A percentile compares a stretch with the other conserved stretches of the same genome.
Evolutionary conservation across 2,888 invertebrate genomes (phyloP).

Genomic region (Volucella bombylans): DNA sequence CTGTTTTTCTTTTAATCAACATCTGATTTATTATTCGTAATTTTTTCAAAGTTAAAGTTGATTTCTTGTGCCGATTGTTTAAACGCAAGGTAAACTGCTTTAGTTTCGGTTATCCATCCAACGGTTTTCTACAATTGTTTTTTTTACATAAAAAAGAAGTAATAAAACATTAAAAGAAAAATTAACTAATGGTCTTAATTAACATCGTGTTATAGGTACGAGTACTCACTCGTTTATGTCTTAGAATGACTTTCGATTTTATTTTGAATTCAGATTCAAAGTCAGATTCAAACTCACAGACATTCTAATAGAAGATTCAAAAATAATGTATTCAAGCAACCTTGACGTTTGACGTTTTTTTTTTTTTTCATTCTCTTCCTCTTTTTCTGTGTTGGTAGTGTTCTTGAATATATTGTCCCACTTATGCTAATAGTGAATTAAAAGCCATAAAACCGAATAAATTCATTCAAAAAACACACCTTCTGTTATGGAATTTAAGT

Average conservation of each 20-base stretch:
- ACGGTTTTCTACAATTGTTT: constrained; percentile 25
- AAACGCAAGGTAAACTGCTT: constrained; percentile 57
- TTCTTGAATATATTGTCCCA: constrained; percentile 30
- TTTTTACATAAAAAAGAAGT: constrained; percentile 28
- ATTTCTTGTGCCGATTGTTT: constrained; percentile 44
- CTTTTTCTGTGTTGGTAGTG: not conserved
- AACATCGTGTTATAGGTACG: constrained; percentile 28
- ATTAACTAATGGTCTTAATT: constrained; percentile 13
- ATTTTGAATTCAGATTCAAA: constrained; percentile 19
- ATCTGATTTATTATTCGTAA: constrained; percentile 59
- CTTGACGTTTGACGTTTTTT: constrained; percentile 55
- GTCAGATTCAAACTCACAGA: constrained; percentile 11
- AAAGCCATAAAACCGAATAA: constrained; percentile 10
- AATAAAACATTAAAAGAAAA: constrained; percentile 19
- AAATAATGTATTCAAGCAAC: constrained; percentile 31
- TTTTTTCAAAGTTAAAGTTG: constrained; percentile 45
- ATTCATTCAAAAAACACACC: constrained; percentile 35
- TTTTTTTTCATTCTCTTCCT: not conserved
- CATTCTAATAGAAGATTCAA: no score
- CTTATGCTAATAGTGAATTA: not conserved
- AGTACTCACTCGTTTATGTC: not conserved
- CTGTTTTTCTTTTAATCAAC: constrained; percentile 44
- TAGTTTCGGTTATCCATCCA: not conserved
- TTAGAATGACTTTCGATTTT: constrained; percentile 31
- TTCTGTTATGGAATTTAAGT: constrained; percentile 22